Conservation (phyloP, 2,888 invertebrate species). For the Bombylius discolor region DNA sequence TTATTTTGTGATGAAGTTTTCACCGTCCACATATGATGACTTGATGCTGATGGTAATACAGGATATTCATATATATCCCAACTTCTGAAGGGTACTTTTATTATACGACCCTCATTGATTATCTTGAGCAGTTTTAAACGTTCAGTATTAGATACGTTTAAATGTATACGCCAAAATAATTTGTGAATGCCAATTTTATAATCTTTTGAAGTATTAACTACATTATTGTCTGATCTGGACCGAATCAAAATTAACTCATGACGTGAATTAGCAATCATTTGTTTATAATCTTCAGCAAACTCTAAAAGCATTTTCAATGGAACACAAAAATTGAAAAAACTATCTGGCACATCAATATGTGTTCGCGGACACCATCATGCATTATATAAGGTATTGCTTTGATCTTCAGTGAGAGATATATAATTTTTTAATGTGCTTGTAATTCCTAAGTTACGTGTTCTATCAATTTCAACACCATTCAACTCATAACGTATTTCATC, state of each 20-base stretch:
- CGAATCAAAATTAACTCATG: conserved; percentile 22
- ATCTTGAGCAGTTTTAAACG: conserved; percentile 1
- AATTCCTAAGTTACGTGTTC: conserved; percentile 21
- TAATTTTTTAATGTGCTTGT: conserved; percentile 24
- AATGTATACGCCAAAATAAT: conserved; percentile 16
- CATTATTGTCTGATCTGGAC: conserved; percentile 8
- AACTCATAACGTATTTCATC: conserved; percentile 27
- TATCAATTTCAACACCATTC: conserved; percentile 25
- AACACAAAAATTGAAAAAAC: conserved; percentile 10
- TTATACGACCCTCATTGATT: not conserved
- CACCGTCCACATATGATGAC: conserved; percentile 24
- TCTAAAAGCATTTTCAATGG: conserved; percentile 25
- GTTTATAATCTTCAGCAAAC: conserved; percentile 27
- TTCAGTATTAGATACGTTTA: conserved; percentile 3
- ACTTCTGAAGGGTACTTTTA: conserved; percentile 2
- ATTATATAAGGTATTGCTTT: conserved; percentile 13
- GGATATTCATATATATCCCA: conserved; percentile 10
- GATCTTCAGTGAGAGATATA: conserved; percentile 17
- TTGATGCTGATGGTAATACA: conserved; percentile 19
- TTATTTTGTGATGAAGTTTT: conserved; percentile 25
- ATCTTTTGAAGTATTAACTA: not conserved
- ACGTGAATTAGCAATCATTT: conserved; percentile 26
- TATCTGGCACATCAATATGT: conserved; percentile 6
- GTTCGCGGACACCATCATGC: conserved; percentile 11
- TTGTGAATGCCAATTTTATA: conserved; percentile 12